Evolutionary conservation across 2,113 vertebrate genomes (phyloP).

Genomic region (Sula dactylatra): DNA sequence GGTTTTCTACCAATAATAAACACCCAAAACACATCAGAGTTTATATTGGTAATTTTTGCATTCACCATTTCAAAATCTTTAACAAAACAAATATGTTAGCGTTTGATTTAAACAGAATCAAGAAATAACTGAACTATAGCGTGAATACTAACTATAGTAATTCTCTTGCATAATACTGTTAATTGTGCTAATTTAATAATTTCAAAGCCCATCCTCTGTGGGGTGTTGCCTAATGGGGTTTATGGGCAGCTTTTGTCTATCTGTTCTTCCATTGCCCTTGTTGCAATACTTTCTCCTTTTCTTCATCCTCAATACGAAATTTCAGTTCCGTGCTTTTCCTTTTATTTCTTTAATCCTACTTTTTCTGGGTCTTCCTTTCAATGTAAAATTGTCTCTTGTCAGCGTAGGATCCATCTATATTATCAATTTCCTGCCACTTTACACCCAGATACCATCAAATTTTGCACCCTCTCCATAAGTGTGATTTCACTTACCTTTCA

Average conservation of each 20-base stretch:
- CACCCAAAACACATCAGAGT: background rate
- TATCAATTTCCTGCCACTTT: background rate
- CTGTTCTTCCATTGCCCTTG: background rate
- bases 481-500: background rate
- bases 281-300: background rate
- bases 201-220: background rate
- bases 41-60: background rate
- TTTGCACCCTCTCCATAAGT: background rate
- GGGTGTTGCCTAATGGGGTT: background rate
- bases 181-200: background rate
- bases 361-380: background rate
- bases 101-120: background rate
- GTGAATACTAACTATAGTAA: background rate
- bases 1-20: background rate
- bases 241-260: background rate
- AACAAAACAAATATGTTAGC: background rate
- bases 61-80: background rate
- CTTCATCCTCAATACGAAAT: background rate
- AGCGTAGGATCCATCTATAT: fast-evolving
- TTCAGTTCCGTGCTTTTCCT: background rate
- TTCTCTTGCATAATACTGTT: background rate
- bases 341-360: background rate
- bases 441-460: background rate
- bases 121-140: background rate
- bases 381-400: background rate